Evolutionary conservation across 2,113 vertebrate species (phyloP), one percentile per base, ranked within the genome.

Genomic region (Phrynocephalus versicolor): DNA sequence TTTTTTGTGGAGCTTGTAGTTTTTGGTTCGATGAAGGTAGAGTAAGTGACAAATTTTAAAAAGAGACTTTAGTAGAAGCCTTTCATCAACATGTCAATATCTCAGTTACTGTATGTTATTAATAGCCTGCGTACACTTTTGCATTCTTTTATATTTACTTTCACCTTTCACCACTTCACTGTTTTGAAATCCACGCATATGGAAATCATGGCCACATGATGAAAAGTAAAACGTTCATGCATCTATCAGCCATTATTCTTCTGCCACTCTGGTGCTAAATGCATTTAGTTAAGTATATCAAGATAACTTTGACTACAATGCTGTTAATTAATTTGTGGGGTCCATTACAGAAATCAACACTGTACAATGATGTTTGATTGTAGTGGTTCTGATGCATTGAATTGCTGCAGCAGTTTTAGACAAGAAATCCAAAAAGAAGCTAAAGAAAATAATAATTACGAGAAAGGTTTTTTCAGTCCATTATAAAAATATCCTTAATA

Each of bases 71-170:
- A 37, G 25, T 51, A 72, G 41, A 90, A 92, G 70, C 18, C 41
- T 88, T 91, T 88, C 84, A 89, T 87, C 83, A 90, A 88, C 57
- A 82, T 75, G 81, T 85, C 82, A 90, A 90, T 90, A 92, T 86
- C 88, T 57, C 6, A 75, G 87, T 93, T 88, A 25, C n/a, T n/a
- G n/a, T n/a, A n/a, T 23, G 15, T 25, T 86, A 90, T 87, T 87
- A 90, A 84, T 82, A 45, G 37, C 73, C 90, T 88, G 64, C 83
- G 13, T 33, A 85, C 7, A 74, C 7, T 30, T 85, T 90, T 85
- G n/a, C 67, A 87, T 88, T 93, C 89, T 33, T 78, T 65, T 76
- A 35, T 3, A 3, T 88, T 87, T 90, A 90, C 87, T 88, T 69
- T 89, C 90, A 86, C 84, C 83, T 60, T 83, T 70, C 87, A 62